Percentiles rank a stretch among this genome's conserved stretches.
phyloP scores from a whole-genome alignment of 1,140 invertebrate genomes.

The Bombyx mandarina region DNA sequence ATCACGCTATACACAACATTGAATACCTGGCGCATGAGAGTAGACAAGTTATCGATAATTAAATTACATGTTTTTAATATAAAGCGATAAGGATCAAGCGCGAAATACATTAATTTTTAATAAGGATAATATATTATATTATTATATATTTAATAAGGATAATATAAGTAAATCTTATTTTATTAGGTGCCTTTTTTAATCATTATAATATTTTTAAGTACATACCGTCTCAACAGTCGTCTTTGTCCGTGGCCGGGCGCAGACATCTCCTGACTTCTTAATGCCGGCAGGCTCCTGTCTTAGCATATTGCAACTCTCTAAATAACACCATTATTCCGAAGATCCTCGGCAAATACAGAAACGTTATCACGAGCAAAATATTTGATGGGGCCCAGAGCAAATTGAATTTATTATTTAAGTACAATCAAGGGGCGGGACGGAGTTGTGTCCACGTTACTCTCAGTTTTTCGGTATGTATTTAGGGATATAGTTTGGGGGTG shows the following conservation, averaged over 20 bases:
- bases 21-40: too few relatives aligned
- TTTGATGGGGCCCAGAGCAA: constrained; percentile 48
- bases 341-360: constrained; percentile 51
- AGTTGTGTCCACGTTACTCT: too few relatives aligned
- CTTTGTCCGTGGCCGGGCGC: constrained; percentile 27
- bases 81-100: too few relatives aligned
- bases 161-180: too few relatives aligned
- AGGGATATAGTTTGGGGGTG: too few relatives aligned
- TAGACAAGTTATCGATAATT: too few relatives aligned
- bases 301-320: constrained; percentile 67
- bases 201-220: constrained; percentile 1
- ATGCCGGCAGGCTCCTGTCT: constrained; percentile 63
- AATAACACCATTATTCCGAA: constrained; percentile 62
- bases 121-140: too few relatives aligned
- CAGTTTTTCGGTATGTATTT: too few relatives aligned
- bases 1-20: too few relatives aligned
- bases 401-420: constrained; percentile 67
- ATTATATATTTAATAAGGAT: too few relatives aligned
- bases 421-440: constrained; percentile 30
- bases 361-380: constrained; percentile 60
- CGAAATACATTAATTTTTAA: too few relatives aligned
- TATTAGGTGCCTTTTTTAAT: not conserved
- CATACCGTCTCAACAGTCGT: constrained; percentile 23
- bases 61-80: too few relatives aligned
- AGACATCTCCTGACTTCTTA: constrained; percentile 67